Conservation (phyloP, 2,113 vertebrate species). For the Cyprinus carpio region DNA sequence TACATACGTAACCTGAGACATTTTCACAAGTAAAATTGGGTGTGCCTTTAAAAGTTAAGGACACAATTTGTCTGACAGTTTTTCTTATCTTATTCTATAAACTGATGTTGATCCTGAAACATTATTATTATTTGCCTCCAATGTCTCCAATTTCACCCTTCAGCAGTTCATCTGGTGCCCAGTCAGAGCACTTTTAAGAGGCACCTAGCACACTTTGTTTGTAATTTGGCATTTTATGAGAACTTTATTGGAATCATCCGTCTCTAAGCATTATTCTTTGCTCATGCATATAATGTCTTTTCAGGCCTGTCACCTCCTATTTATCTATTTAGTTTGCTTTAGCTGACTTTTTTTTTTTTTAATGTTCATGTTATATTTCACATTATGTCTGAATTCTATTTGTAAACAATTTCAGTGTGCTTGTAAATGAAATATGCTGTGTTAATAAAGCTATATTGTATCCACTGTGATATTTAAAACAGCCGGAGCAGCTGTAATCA, state of each 20-base stretch:
- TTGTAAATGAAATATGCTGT: neutral
- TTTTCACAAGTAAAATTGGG: neutral
- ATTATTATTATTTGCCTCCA: neutral
- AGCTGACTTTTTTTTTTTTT: neutral
- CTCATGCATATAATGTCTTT: conserved; percentile 20
- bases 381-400: neutral
- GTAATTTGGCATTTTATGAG: conserved; percentile 17
- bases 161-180: neutral
- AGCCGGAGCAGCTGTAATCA: no score
- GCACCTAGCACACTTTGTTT: neutral
- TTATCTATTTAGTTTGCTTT: conserved; percentile 1
- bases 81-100: neutral
- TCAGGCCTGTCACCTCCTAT: neutral
- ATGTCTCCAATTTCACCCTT: conserved; percentile 9
- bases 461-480: no score
- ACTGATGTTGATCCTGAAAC: neutral
- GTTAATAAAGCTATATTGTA: no score
- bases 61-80: neutral
- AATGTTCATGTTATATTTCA: neutral
- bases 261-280: conserved; percentile 1
- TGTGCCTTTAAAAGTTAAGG: neutral
- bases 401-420: neutral
- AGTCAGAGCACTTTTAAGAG: conserved; percentile 2
- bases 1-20: no score
- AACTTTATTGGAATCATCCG: conserved; percentile 15